These are phyloP conservation scores for Lemur catta DNA, from an alignment of 2,797 vertebrate species.

Conservation along the genomic window DNA sequence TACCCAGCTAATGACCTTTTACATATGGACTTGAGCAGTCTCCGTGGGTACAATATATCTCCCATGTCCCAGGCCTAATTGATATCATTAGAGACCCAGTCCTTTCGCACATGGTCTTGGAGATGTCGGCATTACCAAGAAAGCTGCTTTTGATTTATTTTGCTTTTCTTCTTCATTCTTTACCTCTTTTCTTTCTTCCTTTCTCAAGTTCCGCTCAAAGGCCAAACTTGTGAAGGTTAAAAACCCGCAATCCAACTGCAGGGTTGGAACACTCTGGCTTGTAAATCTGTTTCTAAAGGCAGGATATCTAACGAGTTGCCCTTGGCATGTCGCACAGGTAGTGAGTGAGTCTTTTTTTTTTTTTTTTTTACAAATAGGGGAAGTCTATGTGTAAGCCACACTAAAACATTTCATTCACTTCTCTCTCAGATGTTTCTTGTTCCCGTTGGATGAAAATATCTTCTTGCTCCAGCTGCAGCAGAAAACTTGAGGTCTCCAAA, in stretches of 20 bases:
- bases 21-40: conserved; percentile 88
- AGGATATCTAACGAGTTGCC: conserved; percentile 79
- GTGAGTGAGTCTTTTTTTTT: conserved; percentile 34
- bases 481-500: conserved; percentile 25
- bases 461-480: conserved; percentile 44
- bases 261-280: conserved; percentile 84
- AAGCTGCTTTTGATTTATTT: conserved; percentile 90
- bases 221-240: conserved; percentile 79
- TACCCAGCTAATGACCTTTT: conserved; percentile 87
- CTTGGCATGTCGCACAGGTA: conserved; percentile 70
- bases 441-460: conserved; percentile 51
- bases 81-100: conserved; percentile 89
- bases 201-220: conserved; percentile 81
- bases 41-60: conserved; percentile 84
- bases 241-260: conserved; percentile 82
- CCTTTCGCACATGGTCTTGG: conserved; percentile 86
- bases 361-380: background rate
- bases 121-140: conserved; percentile 86
- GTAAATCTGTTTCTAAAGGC: conserved; percentile 81
- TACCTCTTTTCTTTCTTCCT: conserved; percentile 80
- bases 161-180: conserved; percentile 89
- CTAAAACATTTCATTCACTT: conserved; percentile 65
- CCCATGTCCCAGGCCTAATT: conserved; percentile 89
- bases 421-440: conserved; percentile 63
- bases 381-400: conserved; percentile 57